Evolutionary conservation across 2,113 vertebrate species (phyloP).

Genomic region (Etheostoma cragini): DNA sequence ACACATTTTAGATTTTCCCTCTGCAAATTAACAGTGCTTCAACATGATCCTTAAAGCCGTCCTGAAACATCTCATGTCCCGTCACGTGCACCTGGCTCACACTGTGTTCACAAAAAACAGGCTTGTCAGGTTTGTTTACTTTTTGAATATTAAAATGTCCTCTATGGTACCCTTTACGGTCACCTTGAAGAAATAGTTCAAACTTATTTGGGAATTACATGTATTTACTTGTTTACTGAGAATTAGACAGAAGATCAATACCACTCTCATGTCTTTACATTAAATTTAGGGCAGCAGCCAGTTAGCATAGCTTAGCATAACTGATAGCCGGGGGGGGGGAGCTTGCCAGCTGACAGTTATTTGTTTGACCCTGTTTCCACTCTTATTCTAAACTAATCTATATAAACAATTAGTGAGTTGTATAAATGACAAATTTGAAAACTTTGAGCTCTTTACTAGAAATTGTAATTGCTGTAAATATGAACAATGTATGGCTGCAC

Average conservation of each 20-base stretch:
- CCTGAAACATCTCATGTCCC: not conserved
- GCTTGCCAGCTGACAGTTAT: too few species aligned
- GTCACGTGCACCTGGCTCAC: not conserved
- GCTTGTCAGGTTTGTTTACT: not conserved
- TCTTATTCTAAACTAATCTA: too few species aligned
- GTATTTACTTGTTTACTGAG: not conserved
- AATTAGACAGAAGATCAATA: not conserved
- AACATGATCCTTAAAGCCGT: not conserved
- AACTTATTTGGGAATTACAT: not conserved
- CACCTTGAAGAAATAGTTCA: not conserved
- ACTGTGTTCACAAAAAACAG: not conserved
- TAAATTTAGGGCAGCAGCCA: not conserved
- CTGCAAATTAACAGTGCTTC: not conserved
- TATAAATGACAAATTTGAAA: not conserved
- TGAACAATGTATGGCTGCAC: not conserved
- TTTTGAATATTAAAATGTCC: too few species aligned
- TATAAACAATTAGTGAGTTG: too few species aligned
- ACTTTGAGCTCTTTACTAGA: not conserved
- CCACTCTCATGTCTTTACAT: not conserved
- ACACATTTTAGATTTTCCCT: conserved; percentile 6
- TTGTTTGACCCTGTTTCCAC: too few species aligned
- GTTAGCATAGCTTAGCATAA: too few species aligned
- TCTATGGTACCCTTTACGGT: too few species aligned
- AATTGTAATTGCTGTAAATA: not conserved
- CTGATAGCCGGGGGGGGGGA: too few species aligned